A percentile compares a stretch with the other conserved stretches of the same genome.
These are phyloP conservation scores for Lamproptera curius DNA, from an alignment of 2,888 invertebrate species.

Conservation along the genomic window DNA sequence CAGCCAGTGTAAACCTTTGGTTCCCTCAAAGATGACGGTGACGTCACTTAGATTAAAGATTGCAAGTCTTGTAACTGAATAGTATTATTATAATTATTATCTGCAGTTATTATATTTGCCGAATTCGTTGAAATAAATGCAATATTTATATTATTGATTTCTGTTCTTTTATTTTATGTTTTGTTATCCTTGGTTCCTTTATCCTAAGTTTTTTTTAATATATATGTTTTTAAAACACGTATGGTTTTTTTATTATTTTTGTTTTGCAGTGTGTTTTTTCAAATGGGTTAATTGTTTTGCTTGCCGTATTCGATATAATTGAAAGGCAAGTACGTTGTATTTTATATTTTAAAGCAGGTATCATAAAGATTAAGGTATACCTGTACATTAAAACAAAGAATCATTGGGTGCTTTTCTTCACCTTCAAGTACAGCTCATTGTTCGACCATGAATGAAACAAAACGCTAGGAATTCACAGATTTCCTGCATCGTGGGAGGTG, in stretches of 20 bases:
- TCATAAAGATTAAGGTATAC: slow-evolving; percentile 36
- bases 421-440: slow-evolving; percentile 29
- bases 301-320: too few relatives aligned
- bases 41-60: slow-evolving; percentile 43
- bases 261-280: too few relatives aligned
- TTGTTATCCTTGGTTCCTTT: slow-evolving; percentile 67
- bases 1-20: slow-evolving; percentile 66
- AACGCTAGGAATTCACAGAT: slow-evolving; percentile 27
- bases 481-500: slow-evolving; percentile 53
- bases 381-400: slow-evolving; percentile 58
- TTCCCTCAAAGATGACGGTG: slow-evolving; percentile 37
- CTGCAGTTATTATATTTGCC: slow-evolving; percentile 76
- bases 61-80: slow-evolving; percentile 71
- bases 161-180: slow-evolving; percentile 67
- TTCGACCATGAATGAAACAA: slow-evolving; percentile 26
- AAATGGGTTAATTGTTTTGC: too few relatives aligned
- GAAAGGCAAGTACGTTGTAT: slow-evolving; percentile 48
- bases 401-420: slow-evolving; percentile 40
- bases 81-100: slow-evolving; percentile 77
- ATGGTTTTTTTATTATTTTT: slow-evolving; percentile 35
- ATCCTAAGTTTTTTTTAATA: slow-evolving; percentile 46
- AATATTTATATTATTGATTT: slow-evolving; percentile 79
- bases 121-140: slow-evolving; percentile 79
- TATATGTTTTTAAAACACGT: too few relatives aligned
- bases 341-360: slow-evolving; percentile 38